These are phyloP conservation scores for Tribolium freemani DNA, from an alignment of 2,888 invertebrate genomes.

Conservation along the genomic window DNA sequence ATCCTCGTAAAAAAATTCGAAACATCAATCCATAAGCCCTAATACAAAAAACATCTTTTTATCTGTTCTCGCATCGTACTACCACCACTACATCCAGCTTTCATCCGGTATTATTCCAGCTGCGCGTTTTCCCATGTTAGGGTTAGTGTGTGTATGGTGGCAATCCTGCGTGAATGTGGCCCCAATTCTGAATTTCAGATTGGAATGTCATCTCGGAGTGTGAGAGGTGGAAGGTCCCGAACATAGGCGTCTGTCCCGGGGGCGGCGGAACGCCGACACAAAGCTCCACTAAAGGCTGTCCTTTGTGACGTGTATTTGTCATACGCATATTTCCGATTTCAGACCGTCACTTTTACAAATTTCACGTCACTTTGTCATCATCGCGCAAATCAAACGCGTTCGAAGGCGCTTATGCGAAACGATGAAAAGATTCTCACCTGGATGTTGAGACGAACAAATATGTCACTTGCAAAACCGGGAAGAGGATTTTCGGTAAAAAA, in stretches of 20 bases:
- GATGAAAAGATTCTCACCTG: conserved; percentile 22
- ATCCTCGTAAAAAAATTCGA: background rate
- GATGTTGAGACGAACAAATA: background rate
- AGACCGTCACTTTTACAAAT: conserved; percentile 43
- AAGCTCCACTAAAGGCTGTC: conserved; percentile 45
- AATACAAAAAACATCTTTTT: conserved; percentile 37
- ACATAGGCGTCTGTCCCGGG: conserved; percentile 22
- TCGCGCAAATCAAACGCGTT: conserved; percentile 17
- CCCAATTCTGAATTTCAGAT: conserved; percentile 45
- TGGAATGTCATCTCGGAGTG: conserved; percentile 41
- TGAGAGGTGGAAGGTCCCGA: conserved; percentile 25
- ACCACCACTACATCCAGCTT: conserved; percentile 35
- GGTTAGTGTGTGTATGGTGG: conserved; percentile 22
- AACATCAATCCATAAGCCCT: conserved; percentile 24
- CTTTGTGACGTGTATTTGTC: conserved; percentile 54
- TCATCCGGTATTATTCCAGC: conserved; percentile 37
- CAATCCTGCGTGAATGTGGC: conserved; percentile 41
- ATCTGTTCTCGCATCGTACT: conserved; percentile 6
- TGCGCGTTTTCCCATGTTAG: conserved; percentile 39
- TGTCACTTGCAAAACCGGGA: background rate
- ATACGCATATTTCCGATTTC: conserved; percentile 55
- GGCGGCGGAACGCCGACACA: conserved; percentile 26
- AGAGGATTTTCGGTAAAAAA: too few relatives aligned
- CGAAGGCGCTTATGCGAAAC: conserved; percentile 22
- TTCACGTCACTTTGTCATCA: conserved; percentile 50